Evolutionary conservation across 2,797 vertebrate genomes (phyloP).

Genomic region (Channallabes apus): DNA sequence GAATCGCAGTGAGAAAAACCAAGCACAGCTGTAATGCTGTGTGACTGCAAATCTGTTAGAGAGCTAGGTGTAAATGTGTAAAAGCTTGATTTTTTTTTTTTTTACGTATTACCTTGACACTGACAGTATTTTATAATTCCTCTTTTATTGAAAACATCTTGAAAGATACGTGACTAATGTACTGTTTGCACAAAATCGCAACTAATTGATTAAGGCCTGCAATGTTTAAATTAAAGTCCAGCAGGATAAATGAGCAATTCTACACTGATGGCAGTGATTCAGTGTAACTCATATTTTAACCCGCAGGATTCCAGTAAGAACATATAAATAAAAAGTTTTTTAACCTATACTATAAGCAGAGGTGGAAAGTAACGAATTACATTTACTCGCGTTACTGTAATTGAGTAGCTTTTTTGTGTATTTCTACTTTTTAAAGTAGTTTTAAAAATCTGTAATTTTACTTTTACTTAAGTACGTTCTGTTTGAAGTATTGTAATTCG

Average conservation of each 20-base stretch:
- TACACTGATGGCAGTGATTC: not conserved
- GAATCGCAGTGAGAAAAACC: not conserved
- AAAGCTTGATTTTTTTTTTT: constrained; percentile 1
- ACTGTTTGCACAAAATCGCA: not conserved
- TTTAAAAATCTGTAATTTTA: too few relatives aligned
- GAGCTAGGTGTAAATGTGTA: not conserved
- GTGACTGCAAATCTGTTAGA: not conserved
- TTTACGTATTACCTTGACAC: not conserved
- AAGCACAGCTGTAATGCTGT: not conserved
- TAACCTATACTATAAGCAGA: not conserved
- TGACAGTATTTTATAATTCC: not conserved
- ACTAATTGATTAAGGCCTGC: constrained; percentile 2
- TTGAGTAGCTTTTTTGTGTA: too few relatives aligned
- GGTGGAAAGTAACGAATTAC: too few relatives aligned
- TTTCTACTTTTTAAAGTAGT: too few relatives aligned
- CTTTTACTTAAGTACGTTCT: too few relatives aligned
- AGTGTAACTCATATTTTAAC: not conserved
- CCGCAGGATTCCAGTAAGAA: not conserved
- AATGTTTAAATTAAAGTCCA: not conserved
- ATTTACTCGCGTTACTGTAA: too few relatives aligned
- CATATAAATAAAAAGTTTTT: not conserved
- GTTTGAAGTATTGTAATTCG: too few relatives aligned
- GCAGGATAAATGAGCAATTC: not conserved
- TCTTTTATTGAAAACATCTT: not conserved
- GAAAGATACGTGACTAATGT: not conserved